These are phyloP conservation scores for Lasaia peninsularis DNA, from an alignment of 1,140 invertebrate genomes.

Conservation along the genomic window DNA sequence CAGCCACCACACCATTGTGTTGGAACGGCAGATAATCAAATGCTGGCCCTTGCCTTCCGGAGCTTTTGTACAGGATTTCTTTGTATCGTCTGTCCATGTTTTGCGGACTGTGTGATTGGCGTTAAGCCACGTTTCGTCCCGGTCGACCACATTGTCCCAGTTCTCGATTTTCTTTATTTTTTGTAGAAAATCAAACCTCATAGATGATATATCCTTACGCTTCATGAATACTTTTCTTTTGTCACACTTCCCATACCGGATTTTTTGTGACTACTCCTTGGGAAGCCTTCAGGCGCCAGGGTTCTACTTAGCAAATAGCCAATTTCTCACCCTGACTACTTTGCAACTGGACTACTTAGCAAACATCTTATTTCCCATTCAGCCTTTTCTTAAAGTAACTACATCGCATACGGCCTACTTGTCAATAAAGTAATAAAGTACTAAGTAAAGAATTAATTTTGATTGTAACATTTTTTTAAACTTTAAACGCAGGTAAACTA, in stretches of 20 bases:
- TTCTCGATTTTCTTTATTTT: conserved; percentile 14
- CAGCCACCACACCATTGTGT: not conserved
- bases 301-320: too few relatives aligned
- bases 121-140: not conserved
- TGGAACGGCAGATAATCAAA: conserved; percentile 6
- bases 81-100: conserved; percentile 20
- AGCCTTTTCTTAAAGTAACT: too few relatives aligned
- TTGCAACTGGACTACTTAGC: too few relatives aligned
- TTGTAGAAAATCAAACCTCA: conserved; percentile 19
- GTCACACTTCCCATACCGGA: conserved; percentile 23
- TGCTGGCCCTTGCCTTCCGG: conserved; percentile 14
- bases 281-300: too few relatives aligned
- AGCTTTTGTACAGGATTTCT: conserved; percentile 14
- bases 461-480: too few relatives aligned
- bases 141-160: conserved; percentile 16
- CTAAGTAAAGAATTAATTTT: too few relatives aligned
- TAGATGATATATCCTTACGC: conserved; percentile 21
- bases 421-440: too few relatives aligned
- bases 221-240: conserved; percentile 33
- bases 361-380: too few relatives aligned
- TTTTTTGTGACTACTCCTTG: conserved; percentile 24
- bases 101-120: not conserved
- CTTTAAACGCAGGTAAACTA: too few relatives aligned
- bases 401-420: too few relatives aligned
- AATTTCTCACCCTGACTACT: too few relatives aligned